Evolutionary conservation across 2,888 invertebrate genomes (phyloP).

Genomic region (Metellina segmentata): DNA sequence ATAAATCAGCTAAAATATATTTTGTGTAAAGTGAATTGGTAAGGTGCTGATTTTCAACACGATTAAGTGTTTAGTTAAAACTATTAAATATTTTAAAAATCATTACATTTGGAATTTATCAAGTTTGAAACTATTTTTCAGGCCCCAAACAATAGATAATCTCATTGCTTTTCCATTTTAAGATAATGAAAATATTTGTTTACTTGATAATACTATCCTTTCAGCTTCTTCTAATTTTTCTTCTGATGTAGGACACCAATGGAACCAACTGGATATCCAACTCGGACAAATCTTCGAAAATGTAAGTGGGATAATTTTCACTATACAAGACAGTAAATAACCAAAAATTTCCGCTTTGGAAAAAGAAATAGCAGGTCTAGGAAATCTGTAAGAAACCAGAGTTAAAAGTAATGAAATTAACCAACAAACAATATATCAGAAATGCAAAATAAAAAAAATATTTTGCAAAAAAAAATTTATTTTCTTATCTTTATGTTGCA

Average conservation of each 20-base stretch:
- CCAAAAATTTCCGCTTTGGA: constrained; percentile 67
- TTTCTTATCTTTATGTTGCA: too few relatives aligned
- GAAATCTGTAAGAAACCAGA: constrained; percentile 20
- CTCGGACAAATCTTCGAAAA: constrained; percentile 58
- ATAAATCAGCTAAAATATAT: too few relatives aligned
- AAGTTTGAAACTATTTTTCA: too few relatives aligned
- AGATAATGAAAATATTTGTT: constrained; percentile 80
- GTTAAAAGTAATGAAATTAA: neutral
- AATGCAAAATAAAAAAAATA: too few relatives aligned
- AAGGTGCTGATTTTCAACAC: too few relatives aligned
- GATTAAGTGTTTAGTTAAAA: too few relatives aligned
- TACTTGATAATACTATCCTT: constrained; percentile 91
- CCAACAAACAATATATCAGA: neutral
- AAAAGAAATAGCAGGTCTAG: constrained; percentile 6
- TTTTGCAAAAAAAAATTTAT: too few relatives aligned
- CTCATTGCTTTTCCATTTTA: too few relatives aligned
- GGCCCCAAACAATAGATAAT: too few relatives aligned
- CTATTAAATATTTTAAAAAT: too few relatives aligned
- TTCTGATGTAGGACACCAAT: constrained; percentile 91
- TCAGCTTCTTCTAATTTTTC: constrained; percentile 90
- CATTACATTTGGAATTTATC: too few relatives aligned
- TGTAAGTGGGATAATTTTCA: constrained; percentile 47
- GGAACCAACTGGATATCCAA: constrained; percentile 83
- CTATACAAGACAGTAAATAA: constrained; percentile 35
- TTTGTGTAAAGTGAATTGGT: too few relatives aligned